Conservation (phyloP, 2,888 invertebrate species). For the Hybos culiciformis region DNA sequence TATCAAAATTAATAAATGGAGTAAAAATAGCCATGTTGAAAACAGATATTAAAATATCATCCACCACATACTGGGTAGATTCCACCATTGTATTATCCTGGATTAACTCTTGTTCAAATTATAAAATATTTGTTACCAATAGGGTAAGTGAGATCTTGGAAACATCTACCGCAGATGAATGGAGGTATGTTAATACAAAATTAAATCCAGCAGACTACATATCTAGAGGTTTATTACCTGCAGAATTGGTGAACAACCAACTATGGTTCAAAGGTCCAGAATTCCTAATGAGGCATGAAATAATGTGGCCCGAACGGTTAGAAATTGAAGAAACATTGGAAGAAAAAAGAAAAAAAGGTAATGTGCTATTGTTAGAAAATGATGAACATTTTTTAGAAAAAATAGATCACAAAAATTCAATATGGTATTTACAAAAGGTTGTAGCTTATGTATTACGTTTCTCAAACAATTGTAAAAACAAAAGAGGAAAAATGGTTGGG, state of each 20-base stretch:
- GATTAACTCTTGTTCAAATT: too few species aligned
- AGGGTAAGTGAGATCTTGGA: slow-evolving; percentile 5
- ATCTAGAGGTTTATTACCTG: slow-evolving; percentile 5
- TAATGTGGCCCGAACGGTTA: too few species aligned
- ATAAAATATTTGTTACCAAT: slow-evolving; percentile 10
- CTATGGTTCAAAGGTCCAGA: slow-evolving; percentile 2
- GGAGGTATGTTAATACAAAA: slow-evolving; percentile 9
- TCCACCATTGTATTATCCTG: too few species aligned
- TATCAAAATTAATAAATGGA: slow-evolving; percentile 7
- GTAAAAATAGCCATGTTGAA: too few species aligned
- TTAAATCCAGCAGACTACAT: slow-evolving; percentile 7
- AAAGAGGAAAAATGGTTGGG: too few species aligned
- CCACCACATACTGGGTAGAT: too few species aligned
- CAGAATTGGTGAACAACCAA: not conserved
- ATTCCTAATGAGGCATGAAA: too few species aligned
- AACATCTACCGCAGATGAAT: slow-evolving; percentile 3
- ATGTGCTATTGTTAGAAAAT: too few species aligned
- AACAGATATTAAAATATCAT: too few species aligned
- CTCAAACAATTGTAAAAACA: not conserved
- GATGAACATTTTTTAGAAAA: not conserved
- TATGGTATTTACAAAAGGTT: too few species aligned
- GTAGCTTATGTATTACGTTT: not conserved
- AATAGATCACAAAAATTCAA: not conserved
- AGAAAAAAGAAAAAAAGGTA: not conserved
- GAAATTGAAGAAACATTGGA: not conserved